These are phyloP conservation scores for Chiroxiphia lanceolata DNA, from an alignment of 2,797 vertebrate genomes.

Conservation along the genomic window DNA sequence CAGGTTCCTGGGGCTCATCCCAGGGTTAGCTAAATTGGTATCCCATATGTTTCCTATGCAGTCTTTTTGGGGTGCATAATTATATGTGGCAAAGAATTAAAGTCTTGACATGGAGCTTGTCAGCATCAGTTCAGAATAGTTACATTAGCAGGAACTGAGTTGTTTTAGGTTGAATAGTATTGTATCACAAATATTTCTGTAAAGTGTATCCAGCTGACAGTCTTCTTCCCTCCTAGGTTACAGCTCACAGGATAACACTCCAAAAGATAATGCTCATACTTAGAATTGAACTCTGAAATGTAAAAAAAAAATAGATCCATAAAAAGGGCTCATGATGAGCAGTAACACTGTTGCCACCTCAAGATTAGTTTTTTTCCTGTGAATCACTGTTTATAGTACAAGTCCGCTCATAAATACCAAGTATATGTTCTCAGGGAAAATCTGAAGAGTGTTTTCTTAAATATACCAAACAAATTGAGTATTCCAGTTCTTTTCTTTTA, in stretches of 20 bases:
- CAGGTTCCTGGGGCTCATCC: not conserved
- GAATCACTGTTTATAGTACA: not conserved
- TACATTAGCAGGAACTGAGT: not conserved
- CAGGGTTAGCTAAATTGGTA: not conserved
- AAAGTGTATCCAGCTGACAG: not conserved
- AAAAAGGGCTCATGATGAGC: not conserved
- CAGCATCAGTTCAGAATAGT: not conserved
- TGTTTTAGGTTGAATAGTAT: not conserved
- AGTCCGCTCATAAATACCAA: not conserved
- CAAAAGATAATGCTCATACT: not conserved
- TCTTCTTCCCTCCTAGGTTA: not conserved
- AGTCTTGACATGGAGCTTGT: not conserved
- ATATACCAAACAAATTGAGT: constrained; percentile 18
- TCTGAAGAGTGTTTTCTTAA: constrained; percentile 7
- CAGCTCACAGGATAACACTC: not conserved
- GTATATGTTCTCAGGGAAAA: constrained; percentile 2
- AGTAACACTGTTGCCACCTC: not conserved
- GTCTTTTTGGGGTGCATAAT: not conserved
- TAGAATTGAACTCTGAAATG: not conserved
- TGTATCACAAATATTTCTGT: not conserved
- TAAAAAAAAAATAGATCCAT: not conserved
- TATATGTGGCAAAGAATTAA: not conserved
- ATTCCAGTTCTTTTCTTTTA: constrained; percentile 24
- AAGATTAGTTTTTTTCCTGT: not conserved
- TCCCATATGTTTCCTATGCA: not conserved